phyloP scores from a whole-genome alignment of 92 coral and sea anemone species.

The Epizoanthus scotinus region DNA sequence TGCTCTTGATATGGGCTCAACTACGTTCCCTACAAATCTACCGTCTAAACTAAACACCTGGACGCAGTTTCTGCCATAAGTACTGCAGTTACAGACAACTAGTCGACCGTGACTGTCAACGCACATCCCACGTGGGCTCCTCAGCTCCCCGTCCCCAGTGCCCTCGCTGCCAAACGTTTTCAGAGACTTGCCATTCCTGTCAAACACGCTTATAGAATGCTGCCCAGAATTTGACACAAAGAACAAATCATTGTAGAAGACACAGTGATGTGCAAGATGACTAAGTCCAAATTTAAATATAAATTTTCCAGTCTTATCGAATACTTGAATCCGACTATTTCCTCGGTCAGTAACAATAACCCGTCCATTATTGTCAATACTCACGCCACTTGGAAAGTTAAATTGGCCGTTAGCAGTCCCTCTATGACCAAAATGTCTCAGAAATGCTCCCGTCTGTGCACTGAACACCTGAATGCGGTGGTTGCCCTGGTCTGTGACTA shows the following conservation, averaged over 20 bases:
- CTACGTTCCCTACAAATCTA: constrained; percentile 3
- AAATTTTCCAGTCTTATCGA: no score
- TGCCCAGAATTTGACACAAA: no score
- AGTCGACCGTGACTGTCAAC: background rate
- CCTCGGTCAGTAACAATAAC: no score
- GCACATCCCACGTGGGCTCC: background rate
- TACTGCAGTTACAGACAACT: background rate
- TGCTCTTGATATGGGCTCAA: background rate
- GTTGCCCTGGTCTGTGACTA: background rate
- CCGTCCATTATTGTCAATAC: no score
- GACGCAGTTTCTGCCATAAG: background rate
- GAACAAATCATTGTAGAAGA: no score
- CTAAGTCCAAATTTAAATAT: no score
- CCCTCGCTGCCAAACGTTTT: background rate
- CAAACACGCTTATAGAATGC: background rate
- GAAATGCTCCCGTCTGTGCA: no score
- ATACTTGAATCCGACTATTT: no score
- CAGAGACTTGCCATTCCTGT: background rate
- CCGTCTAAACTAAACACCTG: background rate
- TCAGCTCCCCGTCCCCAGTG: background rate
- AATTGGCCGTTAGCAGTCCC: no score
- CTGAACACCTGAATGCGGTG: background rate
- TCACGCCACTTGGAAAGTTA: no score
- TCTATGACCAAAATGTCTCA: no score
- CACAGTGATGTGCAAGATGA: no score